Evolutionary conservation across 2,888 invertebrate genomes (phyloP), one percentile per base, ranked within the genome.

Genomic region (Monopis laevigella): DNA sequence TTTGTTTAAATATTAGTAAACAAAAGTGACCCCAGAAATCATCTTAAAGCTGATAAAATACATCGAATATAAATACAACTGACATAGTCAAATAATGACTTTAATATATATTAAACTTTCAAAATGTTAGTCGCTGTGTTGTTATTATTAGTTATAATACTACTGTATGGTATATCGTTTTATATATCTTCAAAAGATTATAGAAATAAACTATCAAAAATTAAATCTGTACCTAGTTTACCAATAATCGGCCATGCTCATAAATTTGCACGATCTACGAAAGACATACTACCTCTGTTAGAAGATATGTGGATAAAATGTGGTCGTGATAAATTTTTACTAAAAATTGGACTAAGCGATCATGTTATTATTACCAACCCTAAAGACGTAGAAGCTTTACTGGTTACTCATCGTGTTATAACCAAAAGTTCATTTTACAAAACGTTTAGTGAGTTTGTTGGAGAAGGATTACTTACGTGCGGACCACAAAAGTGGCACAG

Each of bases 291-390:
- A n/a, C 18, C 35, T 6, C 3, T 4, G n/a, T 3, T 35, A 19
- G 19, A 17, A 18, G 18, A 35, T 18, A 35, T 35, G 35, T 35
- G 35, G 35, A 19, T 19, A 6, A 35, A 35, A 11, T 35, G 16
- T 17, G 35, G 35, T 19, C 18, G 35, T 6, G 35, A 35, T 16
- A 35, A 35, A 12, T 35, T 35, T 11, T 10, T 35, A 3, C 18
- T 35, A 35, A 35, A 35, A 18, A 11, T 35, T 12, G 35, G 35
- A 3, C 6, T 4, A 6, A 18, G 2, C 5, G 35, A 35, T 35
- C 19, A 19, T 18, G 18, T 18, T 10, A 16, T 35, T 18, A 35
- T 35, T 10, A 35, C 35, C 4, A 35, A 35, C 2, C 35, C 35
- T 5, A 35, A 35, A 14, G 35, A 35, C 18, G 19, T 35, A 5